Evolutionary conservation across 1,140 invertebrate species (phyloP), one percentile per base, ranked within the genome.

Genomic region (Trichonephila clavata): DNA sequence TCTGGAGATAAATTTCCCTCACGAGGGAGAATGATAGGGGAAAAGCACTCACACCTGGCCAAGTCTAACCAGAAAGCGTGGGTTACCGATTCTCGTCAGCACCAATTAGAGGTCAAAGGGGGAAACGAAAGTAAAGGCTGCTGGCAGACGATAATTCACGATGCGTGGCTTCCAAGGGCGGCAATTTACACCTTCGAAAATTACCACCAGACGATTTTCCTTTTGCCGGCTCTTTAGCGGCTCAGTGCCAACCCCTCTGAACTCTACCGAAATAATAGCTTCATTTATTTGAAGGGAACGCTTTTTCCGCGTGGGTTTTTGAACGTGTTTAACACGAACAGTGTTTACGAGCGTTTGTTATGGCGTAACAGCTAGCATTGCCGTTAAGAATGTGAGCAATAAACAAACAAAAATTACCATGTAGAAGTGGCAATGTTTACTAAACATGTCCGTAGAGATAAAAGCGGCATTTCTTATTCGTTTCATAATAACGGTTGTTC

Each of bases 151-250:
- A 89, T 89, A 68, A 68, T 89, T 89, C 87, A 89, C 87, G 57
- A 86, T 86, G n/a, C 77, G 21, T 27, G 77, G 77, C 77, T 80
- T 32, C 20, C 18, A 57, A 24, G 27, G 21, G 24, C 32, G 87
- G 63, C 87, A 89, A 89, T 89, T 89, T 89, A 89, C 87, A 89
- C 87, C 87, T 89, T n/a, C 87, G 87, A 89, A 89, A 89, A 89
- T 89, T 89, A 57, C 87, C 87, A 43, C 43, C 83, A 57, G n/a
- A n/a, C 57, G 71, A 60, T 71, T 68, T 50, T 61, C 65, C 39
- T 89, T 89, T 89, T 77, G 87, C 63, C 87, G 87, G 65, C 63
- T 89, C 39, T 57, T 89, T 89, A 89, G 65, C 87, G 60, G 18
- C 21, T 24, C 65, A 68, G n/a, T 14, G n/a, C n/a, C n/a, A 14